A percentile compares a stretch with the other conserved stretches of the same genome.
Evolutionary conservation across 2,113 vertebrate species (phyloP).

Genomic region (Antigone vipio): DNA sequence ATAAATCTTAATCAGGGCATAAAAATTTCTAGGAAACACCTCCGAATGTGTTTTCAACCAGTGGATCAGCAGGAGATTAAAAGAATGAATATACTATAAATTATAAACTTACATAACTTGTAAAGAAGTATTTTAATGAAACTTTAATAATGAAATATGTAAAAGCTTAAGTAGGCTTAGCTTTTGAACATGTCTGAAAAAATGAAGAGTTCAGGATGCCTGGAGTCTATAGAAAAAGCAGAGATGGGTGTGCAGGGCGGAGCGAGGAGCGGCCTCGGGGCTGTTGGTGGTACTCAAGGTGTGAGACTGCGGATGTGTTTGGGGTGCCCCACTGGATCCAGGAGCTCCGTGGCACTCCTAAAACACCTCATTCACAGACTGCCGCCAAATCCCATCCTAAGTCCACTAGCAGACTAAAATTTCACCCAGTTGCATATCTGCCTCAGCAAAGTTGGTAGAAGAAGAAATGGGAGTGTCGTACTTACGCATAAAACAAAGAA

Average conservation of each 20-base stretch:
- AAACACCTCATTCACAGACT: not conserved
- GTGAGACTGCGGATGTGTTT: not conserved
- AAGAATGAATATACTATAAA: not conserved
- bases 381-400: not conserved
- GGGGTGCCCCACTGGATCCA: not conserved
- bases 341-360: not conserved
- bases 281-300: not conserved
- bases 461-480: not conserved
- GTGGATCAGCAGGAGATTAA: not conserved
- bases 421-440: not conserved
- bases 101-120: not conserved
- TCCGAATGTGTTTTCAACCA: not conserved
- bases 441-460: not conserved
- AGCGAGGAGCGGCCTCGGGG: not conserved
- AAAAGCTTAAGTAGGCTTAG: not conserved
- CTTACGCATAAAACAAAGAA: not conserved
- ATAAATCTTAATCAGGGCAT: constrained; percentile 6
- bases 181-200: not conserved
- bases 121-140: not conserved
- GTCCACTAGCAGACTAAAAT: not conserved
- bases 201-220: not conserved
- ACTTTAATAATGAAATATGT: not conserved
- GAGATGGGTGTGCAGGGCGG: not conserved
- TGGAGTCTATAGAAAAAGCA: not conserved
- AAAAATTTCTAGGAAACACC: not conserved